A percentile compares a stretch with the other conserved stretches of the same genome.
These are phyloP conservation scores for Lamprotornis superbus DNA, from an alignment of 2,113 vertebrate genomes.

Conservation along the genomic window DNA sequence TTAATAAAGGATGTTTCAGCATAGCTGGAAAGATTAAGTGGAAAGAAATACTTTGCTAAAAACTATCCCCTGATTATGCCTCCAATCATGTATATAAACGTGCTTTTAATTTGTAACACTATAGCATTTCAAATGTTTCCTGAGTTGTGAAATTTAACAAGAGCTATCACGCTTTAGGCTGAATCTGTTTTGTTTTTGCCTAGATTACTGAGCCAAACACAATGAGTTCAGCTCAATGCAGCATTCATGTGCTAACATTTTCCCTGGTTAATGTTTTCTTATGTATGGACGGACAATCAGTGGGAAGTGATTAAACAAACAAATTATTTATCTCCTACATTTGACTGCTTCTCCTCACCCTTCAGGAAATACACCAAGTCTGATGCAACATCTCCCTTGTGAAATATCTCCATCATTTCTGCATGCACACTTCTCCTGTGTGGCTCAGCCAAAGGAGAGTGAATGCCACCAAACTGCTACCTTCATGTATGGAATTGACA, in stretches of 20 bases:
- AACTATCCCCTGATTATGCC: background rate
- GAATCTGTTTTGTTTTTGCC: background rate
- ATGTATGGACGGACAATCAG: background rate
- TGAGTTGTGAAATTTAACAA: conserved; percentile 34
- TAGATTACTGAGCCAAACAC: conserved; percentile 32
- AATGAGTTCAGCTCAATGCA: background rate
- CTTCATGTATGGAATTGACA: background rate
- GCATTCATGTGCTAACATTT: background rate
- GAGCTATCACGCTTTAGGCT: conserved; percentile 13
- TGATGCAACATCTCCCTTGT: background rate
- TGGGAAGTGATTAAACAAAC: background rate
- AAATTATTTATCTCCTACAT: background rate
- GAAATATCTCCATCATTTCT: background rate
- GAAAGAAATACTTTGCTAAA: background rate
- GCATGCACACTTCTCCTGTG: background rate
- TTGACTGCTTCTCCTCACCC: background rate
- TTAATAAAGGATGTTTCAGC: background rate
- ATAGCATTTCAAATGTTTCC: background rate
- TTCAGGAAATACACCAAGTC: background rate
- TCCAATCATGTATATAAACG: background rate
- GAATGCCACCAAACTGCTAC: background rate
- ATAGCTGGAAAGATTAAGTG: background rate
- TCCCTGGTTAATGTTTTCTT: background rate
- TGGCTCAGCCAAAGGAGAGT: background rate
- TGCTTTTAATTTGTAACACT: conserved; percentile 35